Conservation (phyloP, 2,113 vertebrate species). For the Porphyrio hochstetteri region DNA sequence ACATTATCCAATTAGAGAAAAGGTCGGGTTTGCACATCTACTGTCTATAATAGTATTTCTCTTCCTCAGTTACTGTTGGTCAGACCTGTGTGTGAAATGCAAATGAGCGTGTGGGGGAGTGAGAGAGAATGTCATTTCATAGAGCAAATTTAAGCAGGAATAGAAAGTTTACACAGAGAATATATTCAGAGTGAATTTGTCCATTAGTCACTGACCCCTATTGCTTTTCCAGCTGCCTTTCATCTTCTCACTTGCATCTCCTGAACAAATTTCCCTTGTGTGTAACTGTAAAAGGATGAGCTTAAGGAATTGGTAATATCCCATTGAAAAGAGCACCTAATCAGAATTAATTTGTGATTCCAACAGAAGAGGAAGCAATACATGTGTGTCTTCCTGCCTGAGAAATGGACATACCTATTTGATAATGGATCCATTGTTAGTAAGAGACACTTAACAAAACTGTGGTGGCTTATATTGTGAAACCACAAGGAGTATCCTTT, state of each 20-base stretch:
- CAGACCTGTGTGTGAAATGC: conserved; percentile 29
- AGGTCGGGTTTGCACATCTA: conserved; percentile 30
- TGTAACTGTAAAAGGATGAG: background rate
- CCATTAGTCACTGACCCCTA: background rate
- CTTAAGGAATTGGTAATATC: background rate
- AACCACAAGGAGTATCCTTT: background rate
- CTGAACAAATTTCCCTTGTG: background rate
- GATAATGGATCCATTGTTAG: background rate
- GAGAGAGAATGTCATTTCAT: background rate
- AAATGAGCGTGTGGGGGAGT: background rate
- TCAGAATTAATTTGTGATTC: background rate
- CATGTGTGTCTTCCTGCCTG: background rate
- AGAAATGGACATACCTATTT: background rate
- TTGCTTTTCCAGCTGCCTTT: background rate
- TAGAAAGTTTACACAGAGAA: background rate
- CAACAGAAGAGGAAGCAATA: background rate
- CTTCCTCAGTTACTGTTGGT: conserved; percentile 7
- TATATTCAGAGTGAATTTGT: background rate
- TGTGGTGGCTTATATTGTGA: background rate
- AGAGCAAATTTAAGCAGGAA: background rate
- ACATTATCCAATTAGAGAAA: conserved; percentile 34
- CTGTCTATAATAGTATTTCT: conserved; percentile 12
- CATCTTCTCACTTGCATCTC: background rate
- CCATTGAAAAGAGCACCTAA: background rate
- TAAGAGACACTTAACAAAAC: background rate